phyloP scores from a whole-genome alignment of 1,140 invertebrate species.

The Argopecten irradians region DNA sequence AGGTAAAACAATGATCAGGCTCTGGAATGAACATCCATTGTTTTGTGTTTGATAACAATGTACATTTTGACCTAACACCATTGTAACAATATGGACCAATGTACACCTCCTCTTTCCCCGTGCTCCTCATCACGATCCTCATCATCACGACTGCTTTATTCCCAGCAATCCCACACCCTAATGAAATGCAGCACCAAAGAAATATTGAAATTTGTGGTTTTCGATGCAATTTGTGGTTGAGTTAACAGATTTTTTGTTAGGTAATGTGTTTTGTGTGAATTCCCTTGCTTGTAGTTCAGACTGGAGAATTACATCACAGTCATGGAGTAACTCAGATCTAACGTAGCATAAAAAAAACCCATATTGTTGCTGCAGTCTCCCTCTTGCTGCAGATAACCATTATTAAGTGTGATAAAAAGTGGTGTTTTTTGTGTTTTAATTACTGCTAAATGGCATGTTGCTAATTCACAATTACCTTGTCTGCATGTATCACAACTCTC shows the following conservation, averaged over 20 bases:
- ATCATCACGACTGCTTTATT: background rate
- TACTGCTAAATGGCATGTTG: conserved; percentile 9
- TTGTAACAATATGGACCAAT: background rate
- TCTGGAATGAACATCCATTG: background rate
- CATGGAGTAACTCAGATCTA: background rate
- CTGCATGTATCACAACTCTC: background rate
- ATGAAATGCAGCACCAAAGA: conserved; percentile 6
- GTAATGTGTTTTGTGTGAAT: conserved; percentile 1
- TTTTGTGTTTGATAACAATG: background rate
- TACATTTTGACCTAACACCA: background rate
- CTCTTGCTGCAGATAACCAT: background rate
- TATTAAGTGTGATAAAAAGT: conserved; percentile 17
- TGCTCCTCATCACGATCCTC: background rate
- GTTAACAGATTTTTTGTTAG: conserved; percentile 12
- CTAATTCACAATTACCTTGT: conserved; percentile 16
- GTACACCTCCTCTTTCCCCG: too few relatives aligned
- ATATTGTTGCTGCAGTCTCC: background rate
- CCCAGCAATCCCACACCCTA: background rate
- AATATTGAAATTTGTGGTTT: conserved; percentile 23
- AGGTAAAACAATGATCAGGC: too few relatives aligned
- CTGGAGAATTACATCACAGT: background rate
- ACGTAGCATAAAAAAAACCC: background rate
- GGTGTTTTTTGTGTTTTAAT: background rate
- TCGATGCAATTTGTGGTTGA: conserved; percentile 10
- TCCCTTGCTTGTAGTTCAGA: conserved; percentile 15